Evolutionary conservation across 2,888 invertebrate species (phyloP).

Genomic region (Diloba caeruleocephala): DNA sequence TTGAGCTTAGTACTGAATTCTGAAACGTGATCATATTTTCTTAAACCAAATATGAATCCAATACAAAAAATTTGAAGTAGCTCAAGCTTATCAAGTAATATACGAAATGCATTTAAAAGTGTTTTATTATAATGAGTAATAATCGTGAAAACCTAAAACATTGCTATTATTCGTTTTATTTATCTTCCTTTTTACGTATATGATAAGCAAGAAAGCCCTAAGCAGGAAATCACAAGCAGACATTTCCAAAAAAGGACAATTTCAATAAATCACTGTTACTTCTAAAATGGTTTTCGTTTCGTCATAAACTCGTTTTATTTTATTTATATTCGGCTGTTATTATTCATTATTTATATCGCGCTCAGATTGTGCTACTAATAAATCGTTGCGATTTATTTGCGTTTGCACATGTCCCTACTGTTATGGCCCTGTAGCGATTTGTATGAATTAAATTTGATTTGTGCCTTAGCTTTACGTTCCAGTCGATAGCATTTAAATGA

Average conservation of each 20-base stretch:
- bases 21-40: no score
- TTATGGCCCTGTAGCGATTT: constrained; percentile 52
- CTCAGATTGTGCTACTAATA: constrained; percentile 57
- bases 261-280: constrained; percentile 31
- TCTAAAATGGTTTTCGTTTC: constrained; percentile 52
- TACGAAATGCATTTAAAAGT: no score
- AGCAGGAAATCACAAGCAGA: constrained; percentile 8
- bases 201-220: no score
- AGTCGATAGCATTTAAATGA: constrained; percentile 20
- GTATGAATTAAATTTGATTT: constrained; percentile 54
- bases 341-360: constrained; percentile 72
- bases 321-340: constrained; percentile 72
- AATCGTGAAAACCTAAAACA: no score
- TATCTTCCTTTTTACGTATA: no score
- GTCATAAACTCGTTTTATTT: constrained; percentile 58
- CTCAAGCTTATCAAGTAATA: no score
- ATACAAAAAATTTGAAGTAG: no score
- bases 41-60: no score
- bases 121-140: no score
- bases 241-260: constrained; percentile 5
- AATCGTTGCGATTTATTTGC: constrained; percentile 72
- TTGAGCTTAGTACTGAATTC: no score
- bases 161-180: no score
- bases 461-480: constrained; percentile 36
- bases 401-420: constrained; percentile 63